Percentiles rank a stretch among this genome's conserved stretches.
Conservation (phyloP, 2,113 vertebrate genomes). For the Lipotes vexillifer region DNA sequence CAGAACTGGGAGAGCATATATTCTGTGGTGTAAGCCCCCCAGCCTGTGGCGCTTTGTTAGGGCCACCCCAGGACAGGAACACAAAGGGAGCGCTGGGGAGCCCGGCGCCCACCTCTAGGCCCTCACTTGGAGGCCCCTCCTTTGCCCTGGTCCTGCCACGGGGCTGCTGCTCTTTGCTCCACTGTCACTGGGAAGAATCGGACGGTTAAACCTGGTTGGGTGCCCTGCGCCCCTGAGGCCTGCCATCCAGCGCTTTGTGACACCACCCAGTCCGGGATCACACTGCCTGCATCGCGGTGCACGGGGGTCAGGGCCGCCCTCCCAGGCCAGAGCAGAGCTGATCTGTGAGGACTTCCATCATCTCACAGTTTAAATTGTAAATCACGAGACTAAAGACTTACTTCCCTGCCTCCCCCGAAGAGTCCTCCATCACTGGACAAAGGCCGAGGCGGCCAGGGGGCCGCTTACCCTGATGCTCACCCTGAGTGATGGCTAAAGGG, state of each 20-base stretch:
- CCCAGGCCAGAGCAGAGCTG: neutral
- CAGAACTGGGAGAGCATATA: rapidly evolving
- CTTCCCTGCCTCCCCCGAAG: neutral
- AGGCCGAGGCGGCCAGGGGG: neutral
- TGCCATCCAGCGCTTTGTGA: rapidly evolving
- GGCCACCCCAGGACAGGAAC: neutral
- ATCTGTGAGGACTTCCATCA: neutral
- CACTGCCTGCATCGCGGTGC: rapidly evolving
- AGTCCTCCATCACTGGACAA: neutral
- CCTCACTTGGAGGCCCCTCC: neutral
- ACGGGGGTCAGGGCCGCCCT: neutral
- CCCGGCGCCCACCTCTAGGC: neutral
- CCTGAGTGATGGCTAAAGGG: neutral
- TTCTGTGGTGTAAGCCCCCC: too few species aligned
- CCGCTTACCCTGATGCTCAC: rapidly evolving
- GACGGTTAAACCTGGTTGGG: neutral
- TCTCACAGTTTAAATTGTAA: neutral
- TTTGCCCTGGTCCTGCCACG: rapidly evolving
- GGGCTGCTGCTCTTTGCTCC: neutral
- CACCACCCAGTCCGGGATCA: neutral
- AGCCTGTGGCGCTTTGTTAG: neutral
- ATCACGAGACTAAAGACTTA: neutral
- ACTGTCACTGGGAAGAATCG: rapidly evolving
- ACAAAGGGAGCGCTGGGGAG: neutral
- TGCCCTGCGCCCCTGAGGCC: neutral